Conservation (phyloP, 2,113 vertebrate species). For the Cyrtonyx montezumae region DNA sequence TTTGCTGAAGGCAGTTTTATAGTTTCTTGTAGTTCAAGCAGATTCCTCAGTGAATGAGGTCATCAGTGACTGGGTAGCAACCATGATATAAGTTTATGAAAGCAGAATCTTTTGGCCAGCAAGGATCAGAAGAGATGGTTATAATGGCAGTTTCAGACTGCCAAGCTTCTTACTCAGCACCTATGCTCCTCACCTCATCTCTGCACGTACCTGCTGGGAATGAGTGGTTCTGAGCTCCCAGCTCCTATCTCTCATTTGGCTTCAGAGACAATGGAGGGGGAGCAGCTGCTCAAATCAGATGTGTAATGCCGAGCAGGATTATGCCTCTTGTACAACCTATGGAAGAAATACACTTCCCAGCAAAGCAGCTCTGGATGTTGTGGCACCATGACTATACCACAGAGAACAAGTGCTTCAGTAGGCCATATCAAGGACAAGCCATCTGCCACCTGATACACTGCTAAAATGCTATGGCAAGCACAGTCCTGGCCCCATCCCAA, state of each 20-base stretch:
- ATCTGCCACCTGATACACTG: fast-evolving
- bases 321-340: neutral
- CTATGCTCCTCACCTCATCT: neutral
- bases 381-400: neutral
- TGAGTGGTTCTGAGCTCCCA: fast-evolving
- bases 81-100: neutral
- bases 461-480: neutral
- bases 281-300: neutral
- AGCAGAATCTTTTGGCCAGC: neutral
- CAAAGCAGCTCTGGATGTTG: neutral
- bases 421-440: fast-evolving
- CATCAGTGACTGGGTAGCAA: neutral
- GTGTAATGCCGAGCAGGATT: neutral
- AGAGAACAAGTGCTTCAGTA: neutral
- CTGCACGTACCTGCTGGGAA: neutral
- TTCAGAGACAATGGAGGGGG: neutral
- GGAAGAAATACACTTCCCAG: neutral
- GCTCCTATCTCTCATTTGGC: neutral
- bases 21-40: neutral
- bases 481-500: neutral
- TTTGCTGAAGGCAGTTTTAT: neutral
- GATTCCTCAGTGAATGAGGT: neutral
- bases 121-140: neutral
- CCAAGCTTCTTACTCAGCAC: neutral
- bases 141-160: neutral